Conservation (phyloP, 2,113 vertebrate genomes). For the Paedocypris sp. region DNA sequence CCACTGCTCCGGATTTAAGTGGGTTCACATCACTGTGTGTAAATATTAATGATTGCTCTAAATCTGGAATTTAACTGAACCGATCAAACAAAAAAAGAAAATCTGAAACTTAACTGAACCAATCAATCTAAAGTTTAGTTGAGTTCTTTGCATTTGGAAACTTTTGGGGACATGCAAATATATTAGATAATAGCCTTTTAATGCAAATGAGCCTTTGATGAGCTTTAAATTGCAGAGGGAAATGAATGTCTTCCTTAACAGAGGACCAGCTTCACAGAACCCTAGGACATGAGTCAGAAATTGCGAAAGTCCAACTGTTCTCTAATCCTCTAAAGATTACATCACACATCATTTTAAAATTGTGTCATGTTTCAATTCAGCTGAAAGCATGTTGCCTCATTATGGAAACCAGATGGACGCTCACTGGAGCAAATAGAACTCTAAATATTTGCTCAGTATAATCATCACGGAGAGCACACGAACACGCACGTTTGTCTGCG, state of each 20-base stretch:
- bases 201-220: not conserved
- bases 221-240: not conserved
- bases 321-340: conserved; percentile 40
- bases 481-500: not conserved
- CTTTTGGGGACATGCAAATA: no score
- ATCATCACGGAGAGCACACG: not conserved
- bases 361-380: conserved; percentile 36
- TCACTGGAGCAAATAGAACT: not conserved
- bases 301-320: conserved; percentile 1
- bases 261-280: not conserved
- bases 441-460: not conserved
- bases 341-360: conserved; percentile 42
- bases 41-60: no score
- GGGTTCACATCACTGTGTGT: no score
- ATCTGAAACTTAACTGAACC: no score
- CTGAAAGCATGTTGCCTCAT: conserved; percentile 30
- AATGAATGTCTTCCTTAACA: not conserved
- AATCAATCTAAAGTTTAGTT: no score
- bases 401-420: conserved; percentile 49
- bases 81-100: no score
- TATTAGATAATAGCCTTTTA: not conserved
- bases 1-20: no score
- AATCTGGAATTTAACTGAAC: no score
- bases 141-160: no score
- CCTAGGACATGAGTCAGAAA: conserved; percentile 22